Base-by-base conservation (phyloP, 2,797 vertebrate genomes). In the Denticeps clupeoides region DNA sequence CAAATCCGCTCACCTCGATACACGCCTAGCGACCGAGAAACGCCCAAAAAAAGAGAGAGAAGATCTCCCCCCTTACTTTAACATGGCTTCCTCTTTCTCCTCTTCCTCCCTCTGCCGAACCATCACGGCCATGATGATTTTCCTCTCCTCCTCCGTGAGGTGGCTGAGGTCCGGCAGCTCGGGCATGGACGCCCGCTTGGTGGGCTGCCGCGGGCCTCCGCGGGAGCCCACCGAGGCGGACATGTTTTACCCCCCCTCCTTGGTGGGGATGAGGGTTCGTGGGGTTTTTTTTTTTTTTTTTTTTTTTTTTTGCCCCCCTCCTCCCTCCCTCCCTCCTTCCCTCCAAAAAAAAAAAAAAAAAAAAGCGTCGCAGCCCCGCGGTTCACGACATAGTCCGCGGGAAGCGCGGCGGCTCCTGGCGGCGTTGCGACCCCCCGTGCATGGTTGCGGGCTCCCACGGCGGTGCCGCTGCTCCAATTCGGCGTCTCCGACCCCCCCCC, bases 91-190 rank as follows among this genome's bases (percentile, higher is more conserved):
- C 82, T 98, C 93, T 70, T 97, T 98, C 60, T 90, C 91, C 68
- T 97, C 94, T 66, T 97, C 94, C 60, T 98, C 89, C 75, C 86
- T 92, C 70, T 98, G 94, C 68, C 94, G 89, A 84, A 86, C 83
- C 91, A 98, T 94, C 82, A 98, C 94, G 72, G 83, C 92, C 93
- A 97, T 89, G 71, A 97, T 98, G 59, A 96, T 98, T 80, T 84
- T 88, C 79, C 93, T 82, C 82, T 97, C 94, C 71, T 98, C 94
- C 73, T 97, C 94, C 58, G 94, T 97, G 76, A 96, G 89, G 83
- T 97, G 94, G 87, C 94, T 97, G 69, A 97, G 87, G 87, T 97
- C 94, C 78, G 93, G 94, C 71, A 93, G 74, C 72, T 93, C 90
- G 72, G 84, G 82, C 87, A 95, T 92, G 62, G 86, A 85, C 75